Evolutionary conservation across 1,140 invertebrate genomes (phyloP).

Genomic region (Brachionus rubens): DNA sequence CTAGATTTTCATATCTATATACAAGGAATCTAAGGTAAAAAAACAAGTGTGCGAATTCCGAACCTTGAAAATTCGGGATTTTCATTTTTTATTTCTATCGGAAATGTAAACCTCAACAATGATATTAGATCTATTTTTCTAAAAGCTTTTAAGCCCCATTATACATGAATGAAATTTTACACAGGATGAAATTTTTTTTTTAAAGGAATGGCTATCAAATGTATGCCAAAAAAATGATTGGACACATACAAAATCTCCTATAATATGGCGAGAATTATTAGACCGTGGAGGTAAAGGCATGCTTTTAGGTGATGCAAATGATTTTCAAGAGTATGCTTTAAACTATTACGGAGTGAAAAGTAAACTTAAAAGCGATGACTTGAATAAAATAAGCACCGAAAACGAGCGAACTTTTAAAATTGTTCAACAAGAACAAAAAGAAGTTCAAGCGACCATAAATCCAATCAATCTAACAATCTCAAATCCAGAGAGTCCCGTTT

Average conservation of each 20-base stretch:
- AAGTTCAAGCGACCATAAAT: not conserved
- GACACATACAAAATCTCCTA: conserved; percentile 55
- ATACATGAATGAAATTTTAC: too few relatives aligned
- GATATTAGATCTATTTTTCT: too few relatives aligned
- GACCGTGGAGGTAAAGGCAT: conserved; percentile 60
- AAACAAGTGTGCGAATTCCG: too few relatives aligned
- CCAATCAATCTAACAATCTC: conserved; percentile 18
- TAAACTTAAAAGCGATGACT: conserved; percentile 54
- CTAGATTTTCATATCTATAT: too few relatives aligned
- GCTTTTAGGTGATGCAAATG: conserved; percentile 60
- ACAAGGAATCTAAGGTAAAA: too few relatives aligned
- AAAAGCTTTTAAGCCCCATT: too few relatives aligned
- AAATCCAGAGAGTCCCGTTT: conserved; percentile 25
- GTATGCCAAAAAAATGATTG: conserved; percentile 55
- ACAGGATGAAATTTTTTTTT: conserved; percentile 34
- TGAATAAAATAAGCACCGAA: conserved; percentile 49
- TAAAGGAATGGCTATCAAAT: conserved; percentile 54
- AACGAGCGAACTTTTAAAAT: not conserved
- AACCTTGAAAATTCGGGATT: too few relatives aligned
- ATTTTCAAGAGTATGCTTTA: conserved; percentile 59
- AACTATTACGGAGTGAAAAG: conserved; percentile 58
- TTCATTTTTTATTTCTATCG: too few relatives aligned
- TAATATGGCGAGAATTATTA: conserved; percentile 61
- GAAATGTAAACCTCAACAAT: too few relatives aligned
- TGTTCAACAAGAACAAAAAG: not conserved